Conservation (phyloP, 1,140 invertebrate species). For the Stegodyphus mimosarum region DNA sequence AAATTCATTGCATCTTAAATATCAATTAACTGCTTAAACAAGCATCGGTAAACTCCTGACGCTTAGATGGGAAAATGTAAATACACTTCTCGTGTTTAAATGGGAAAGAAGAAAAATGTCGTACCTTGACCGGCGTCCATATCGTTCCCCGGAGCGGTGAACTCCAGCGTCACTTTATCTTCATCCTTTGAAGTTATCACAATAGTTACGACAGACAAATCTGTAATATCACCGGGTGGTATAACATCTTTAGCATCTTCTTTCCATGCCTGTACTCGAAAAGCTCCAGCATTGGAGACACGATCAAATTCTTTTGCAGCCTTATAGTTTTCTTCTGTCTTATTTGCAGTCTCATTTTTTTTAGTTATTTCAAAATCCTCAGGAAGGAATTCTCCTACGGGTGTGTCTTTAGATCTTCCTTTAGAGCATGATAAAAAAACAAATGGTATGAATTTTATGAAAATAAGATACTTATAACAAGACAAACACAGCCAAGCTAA, state of each 20-base stretch:
- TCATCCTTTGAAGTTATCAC: background rate
- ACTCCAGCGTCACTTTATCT: constrained; percentile 29
- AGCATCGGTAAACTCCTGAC: too few relatives aligned
- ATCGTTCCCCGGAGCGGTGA: constrained; percentile 60
- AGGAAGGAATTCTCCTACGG: constrained; percentile 4
- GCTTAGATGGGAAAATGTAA: too few relatives aligned
- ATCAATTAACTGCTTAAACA: too few relatives aligned
- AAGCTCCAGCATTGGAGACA: constrained; percentile 40
- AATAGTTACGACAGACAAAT: constrained; percentile 15
- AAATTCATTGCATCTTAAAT: too few relatives aligned
- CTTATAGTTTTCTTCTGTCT: background rate
- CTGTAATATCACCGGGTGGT: constrained; percentile 51
- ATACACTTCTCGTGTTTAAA: too few relatives aligned
- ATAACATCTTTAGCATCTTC: constrained; percentile 35
- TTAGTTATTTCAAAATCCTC: constrained; percentile 28
- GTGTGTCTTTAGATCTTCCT: background rate
- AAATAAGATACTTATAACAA: too few relatives aligned
- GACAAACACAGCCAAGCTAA: too few relatives aligned
- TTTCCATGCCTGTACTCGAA: constrained; percentile 40
- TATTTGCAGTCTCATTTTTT: constrained; percentile 5
- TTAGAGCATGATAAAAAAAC: background rate
- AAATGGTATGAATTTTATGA: too few relatives aligned
- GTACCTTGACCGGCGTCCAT: constrained; percentile 55
- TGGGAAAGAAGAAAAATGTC: background rate
- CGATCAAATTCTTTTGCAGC: constrained; percentile 43